Base-by-base conservation (phyloP, 1,140 invertebrate species). In the Sinella curviseta region DNA sequence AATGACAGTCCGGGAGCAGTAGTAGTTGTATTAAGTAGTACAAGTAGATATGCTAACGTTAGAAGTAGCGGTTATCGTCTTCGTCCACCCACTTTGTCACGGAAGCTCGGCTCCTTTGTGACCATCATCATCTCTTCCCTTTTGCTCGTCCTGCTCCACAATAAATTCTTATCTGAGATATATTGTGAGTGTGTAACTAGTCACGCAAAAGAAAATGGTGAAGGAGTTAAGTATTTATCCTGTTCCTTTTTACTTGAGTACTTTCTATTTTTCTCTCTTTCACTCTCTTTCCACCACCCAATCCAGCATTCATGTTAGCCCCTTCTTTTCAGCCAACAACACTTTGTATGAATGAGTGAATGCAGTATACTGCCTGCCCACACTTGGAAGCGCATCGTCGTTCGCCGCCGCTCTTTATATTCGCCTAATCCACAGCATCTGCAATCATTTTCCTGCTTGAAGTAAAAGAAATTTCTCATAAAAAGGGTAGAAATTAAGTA, bases 51-150 rank as follows among this genome's bases (percentile, higher is more conserved):
- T n/a, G n/a, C n/a, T n/a, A n/a, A n/a, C n/a, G n/a, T n/a, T n/a
- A n/a, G n/a, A n/a, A n/a, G n/a, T 26, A 60, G 24, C 4, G 14
- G 57, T 60, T 8, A 60, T 60, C 57, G 57, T 70, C 31, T 70
- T 31, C 65, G 31, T 70, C 65, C 65, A 70, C 65, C 31, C 65
- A 70, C 65, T 70, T 70, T 30, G 26, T 31, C 65, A 70, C 65
- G 31, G n/a, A 70, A 70, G 24, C 26, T 31, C 31, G 28, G 2
- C 8, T 33, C 31, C 24, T 70, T 70, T 70, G 65, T 70, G 65
- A 60, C 57, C 57, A 60, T 4, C 57, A 17, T 60, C 14, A n/a
- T n/a, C 24, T 26, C 24, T 60, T 60, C 24, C 24, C 57, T 60
- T 17, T 12, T 17, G 14, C 24, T 60, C 14, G 8, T 48, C 39